Base-by-base conservation (phyloP, 2,888 invertebrate genomes). In the Trypoxylon attenuatum region DNA sequence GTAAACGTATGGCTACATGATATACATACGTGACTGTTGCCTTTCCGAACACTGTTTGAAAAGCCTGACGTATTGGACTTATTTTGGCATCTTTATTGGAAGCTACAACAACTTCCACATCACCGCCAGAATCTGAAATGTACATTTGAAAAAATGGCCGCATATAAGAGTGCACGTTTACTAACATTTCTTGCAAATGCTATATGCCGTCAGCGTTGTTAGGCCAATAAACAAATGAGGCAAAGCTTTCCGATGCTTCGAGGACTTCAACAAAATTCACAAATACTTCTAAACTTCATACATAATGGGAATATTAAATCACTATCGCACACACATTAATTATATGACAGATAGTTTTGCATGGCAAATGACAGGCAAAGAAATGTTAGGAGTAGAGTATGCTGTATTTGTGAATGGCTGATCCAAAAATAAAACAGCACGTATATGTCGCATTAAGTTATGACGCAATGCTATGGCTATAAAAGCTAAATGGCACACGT, bases 21-120 rank as follows among this genome's bases (percentile, higher is more conserved):
- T n/a, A n/a, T 58, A 59, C 91, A 90, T 88, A 93, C 93, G 90
- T 89, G 19, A 95, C 92, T 69, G 93, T 93, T 0, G 94, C 94
- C 87, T 92, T 92, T 2, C 94, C 94, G 87, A 96, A 95, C 1
- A 93, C 90, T 29, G 89, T 87, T 83, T 94, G 94, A 80, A 95
- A 94, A 39, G 94, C 95, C 84, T 95, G 94, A 81, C 94, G 89
- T 10, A 95, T 87, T 1, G 94, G 91, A 73, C 91, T 91, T 23
- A 95, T 89, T 88, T 94, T 94, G 2, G 90, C 90, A 79, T 94
- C 94, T 82, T 94, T 93, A 61, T 92, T 91, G 0, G 94, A 94
- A 2, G 94, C 92, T 1, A 95, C 94, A 18, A 94, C 88, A 5
- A 95, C 86, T 80, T 93, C 91, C 21, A 94, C 87, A 82, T 94